Percentiles rank a stretch among this genome's conserved stretches.
These are phyloP conservation scores for Erpornis zantholeuca DNA, from an alignment of 2,113 vertebrate genomes.

Conservation along the genomic window DNA sequence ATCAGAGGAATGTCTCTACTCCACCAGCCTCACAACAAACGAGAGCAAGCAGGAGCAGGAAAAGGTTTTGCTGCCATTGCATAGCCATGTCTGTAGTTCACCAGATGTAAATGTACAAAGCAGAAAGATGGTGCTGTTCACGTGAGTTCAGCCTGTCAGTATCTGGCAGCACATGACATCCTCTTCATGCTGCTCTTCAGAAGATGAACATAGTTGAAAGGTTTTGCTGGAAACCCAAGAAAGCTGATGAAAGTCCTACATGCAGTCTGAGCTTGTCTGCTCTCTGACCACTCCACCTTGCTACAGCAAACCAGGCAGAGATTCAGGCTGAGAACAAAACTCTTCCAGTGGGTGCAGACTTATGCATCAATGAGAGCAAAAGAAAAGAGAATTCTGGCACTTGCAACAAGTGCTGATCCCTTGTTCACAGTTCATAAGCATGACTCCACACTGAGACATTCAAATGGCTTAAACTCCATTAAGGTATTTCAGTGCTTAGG, in stretches of 20 bases:
- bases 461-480: background rate
- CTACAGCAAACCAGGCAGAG: background rate
- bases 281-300: background rate
- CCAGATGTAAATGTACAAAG: background rate
- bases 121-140: background rate
- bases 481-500: background rate
- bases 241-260: background rate
- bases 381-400: background rate
- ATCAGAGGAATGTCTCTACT: background rate
- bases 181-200: background rate
- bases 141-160: background rate
- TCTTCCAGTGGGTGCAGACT: background rate
- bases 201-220: background rate
- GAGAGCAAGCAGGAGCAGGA: background rate
- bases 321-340: background rate
- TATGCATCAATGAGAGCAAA: background rate
- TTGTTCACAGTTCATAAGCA: background rate
- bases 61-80: background rate
- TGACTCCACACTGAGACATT: background rate
- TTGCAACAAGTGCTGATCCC: background rate
- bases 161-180: background rate
- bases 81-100: background rate
- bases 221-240: background rate
- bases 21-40: background rate
- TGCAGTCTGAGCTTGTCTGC: background rate